phyloP scores from a whole-genome alignment of 1,140 invertebrate species.

The Drosophila bifasciata region DNA sequence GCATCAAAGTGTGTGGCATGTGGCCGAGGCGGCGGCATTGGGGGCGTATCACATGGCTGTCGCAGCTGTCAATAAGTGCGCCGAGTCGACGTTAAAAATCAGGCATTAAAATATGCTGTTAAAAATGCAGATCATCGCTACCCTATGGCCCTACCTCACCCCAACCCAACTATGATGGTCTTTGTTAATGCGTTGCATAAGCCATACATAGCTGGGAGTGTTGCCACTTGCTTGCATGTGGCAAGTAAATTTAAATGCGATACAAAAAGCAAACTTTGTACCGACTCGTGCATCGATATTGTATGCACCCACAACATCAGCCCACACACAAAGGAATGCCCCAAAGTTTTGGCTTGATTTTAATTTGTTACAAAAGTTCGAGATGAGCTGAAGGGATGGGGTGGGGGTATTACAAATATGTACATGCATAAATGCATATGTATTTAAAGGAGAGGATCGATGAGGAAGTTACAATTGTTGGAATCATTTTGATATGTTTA shows the following conservation, averaged over 20 bases:
- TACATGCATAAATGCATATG: conserved; percentile 26
- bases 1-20: conserved; percentile 55
- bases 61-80: conserved; percentile 80
- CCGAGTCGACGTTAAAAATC: conserved; percentile 78
- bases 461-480: neutral
- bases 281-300: conserved; percentile 28
- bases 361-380: conserved; percentile 57
- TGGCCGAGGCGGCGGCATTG: no score
- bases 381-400: conserved; percentile 10
- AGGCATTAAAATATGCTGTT: conserved; percentile 81
- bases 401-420: conserved; percentile 15
- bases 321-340: conserved; percentile 13
- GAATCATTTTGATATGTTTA: no score
- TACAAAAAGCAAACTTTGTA: conserved; percentile 61
- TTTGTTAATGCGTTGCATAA: conserved; percentile 76
- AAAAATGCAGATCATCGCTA: conserved; percentile 71
- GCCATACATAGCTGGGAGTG: conserved; percentile 49
- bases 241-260: conserved; percentile 68
- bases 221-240: conserved; percentile 53
- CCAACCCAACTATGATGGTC: conserved; percentile 17
- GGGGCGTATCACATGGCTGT: conserved; percentile 53
- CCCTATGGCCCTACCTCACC: conserved; percentile 9
- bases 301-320: conserved; percentile 14
- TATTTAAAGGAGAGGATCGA: conserved; percentile 29
- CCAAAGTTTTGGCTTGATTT: conserved; percentile 47